Evolutionary conservation across 2,113 vertebrate genomes (phyloP).

Genomic region (Sinocyclocheilus maitianheensis): DNA sequence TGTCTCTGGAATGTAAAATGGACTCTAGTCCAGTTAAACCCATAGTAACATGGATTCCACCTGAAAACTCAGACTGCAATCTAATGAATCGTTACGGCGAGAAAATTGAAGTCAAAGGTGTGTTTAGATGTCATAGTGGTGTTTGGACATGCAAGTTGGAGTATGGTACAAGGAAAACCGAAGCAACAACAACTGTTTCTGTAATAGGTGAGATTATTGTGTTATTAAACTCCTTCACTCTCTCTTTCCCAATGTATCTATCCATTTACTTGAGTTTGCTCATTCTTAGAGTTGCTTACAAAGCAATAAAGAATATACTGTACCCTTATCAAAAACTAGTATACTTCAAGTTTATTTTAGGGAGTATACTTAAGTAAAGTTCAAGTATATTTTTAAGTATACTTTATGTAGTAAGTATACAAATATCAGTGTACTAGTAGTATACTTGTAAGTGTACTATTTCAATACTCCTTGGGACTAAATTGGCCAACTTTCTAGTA

Average conservation of each 20-base stretch:
- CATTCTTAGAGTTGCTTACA: neutral
- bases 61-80: neutral
- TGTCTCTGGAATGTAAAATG: conserved; percentile 55
- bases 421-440: no score
- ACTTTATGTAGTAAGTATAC: no score
- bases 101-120: neutral
- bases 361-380: no score
- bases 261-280: neutral
- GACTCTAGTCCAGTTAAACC: rapidly evolving
- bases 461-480: no score
- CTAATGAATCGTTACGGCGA: rapidly evolving
- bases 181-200: neutral
- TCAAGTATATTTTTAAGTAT: no score
- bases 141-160: conserved; percentile 64
- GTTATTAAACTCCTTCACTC: neutral
- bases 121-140: conserved; percentile 53
- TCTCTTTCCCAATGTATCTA: neutral
- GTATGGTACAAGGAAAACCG: rapidly evolving
- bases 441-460: no score
- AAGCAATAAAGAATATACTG: neutral
- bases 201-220: conserved; percentile 67
- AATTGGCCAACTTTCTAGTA: no score
- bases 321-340: no score
- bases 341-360: no score
- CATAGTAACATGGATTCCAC: neutral